Evolutionary conservation across 2,797 vertebrate genomes (phyloP).

Genomic region (Galagoides demidoff): DNA sequence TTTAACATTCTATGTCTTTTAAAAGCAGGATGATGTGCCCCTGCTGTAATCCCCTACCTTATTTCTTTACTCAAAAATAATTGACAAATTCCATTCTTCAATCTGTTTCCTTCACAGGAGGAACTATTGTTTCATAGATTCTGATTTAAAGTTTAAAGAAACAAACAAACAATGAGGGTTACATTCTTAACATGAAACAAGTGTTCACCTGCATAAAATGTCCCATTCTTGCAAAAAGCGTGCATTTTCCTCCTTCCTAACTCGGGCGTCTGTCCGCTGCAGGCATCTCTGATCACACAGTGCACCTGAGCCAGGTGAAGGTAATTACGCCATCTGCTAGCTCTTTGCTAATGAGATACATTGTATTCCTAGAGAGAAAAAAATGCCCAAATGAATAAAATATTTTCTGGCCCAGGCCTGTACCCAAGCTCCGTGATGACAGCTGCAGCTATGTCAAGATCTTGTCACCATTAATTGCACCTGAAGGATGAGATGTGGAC

Average conservation of each 20-base stretch:
- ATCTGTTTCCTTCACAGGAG: background rate
- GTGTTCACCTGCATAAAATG: background rate
- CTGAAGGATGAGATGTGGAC: background rate
- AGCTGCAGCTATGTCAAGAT: constrained; percentile 41
- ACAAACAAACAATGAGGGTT: background rate
- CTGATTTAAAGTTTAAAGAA: background rate
- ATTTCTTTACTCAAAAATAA: background rate
- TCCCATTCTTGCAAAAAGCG: background rate
- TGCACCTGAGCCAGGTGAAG: background rate
- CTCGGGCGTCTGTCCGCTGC: background rate
- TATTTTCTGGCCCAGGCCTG: background rate
- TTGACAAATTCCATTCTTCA: background rate
- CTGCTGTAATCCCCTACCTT: background rate
- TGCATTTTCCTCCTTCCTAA: background rate
- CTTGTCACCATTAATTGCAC: constrained; percentile 68
- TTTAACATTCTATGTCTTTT: background rate
- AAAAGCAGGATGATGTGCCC: background rate
- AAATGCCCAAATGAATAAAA: background rate
- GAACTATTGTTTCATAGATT: background rate
- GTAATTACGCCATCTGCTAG: background rate
- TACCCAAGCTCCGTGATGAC: constrained; percentile 61
- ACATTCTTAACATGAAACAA: background rate
- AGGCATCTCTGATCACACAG: rapidly evolving
- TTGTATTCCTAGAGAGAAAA: constrained; percentile 49
- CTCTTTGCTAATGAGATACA: constrained; percentile 18